phyloP scores from a whole-genome alignment of 2,888 invertebrate genomes.

The Eupithecia vulgata region DNA sequence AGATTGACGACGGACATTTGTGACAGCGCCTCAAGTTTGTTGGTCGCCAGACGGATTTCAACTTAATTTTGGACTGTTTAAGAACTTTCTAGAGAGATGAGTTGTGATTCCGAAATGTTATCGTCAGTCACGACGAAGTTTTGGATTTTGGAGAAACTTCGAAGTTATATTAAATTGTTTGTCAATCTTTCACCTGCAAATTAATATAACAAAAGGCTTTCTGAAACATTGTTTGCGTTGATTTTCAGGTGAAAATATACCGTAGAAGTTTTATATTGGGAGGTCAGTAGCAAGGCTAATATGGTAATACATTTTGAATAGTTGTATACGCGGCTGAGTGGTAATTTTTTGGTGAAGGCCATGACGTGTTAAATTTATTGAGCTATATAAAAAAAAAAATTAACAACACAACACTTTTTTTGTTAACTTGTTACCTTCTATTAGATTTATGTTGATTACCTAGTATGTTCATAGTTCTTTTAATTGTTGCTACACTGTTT shows the following conservation, averaged over 20 bases:
- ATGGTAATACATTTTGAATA: no score
- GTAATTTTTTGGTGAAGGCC: no score
- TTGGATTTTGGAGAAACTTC: background rate
- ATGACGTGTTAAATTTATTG: no score
- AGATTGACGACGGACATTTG: conserved; percentile 40
- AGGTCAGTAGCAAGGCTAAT: background rate
- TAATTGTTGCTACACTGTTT: no score
- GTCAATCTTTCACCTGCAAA: conserved; percentile 8
- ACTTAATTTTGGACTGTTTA: conserved; percentile 31
- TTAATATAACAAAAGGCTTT: background rate
- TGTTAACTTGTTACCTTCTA: no score
- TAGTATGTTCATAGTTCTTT: no score
- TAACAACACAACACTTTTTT: no score
- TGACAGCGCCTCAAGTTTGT: conserved; percentile 38
- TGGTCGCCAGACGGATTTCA: conserved; percentile 43
- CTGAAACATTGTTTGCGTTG: background rate
- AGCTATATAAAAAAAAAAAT: no score
- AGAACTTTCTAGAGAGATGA: background rate
- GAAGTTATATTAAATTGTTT: conserved; percentile 2
- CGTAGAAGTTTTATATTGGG: background rate
- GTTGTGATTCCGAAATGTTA: conserved; percentile 7
- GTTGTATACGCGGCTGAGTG: no score
- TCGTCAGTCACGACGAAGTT: background rate
- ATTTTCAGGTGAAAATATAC: background rate
- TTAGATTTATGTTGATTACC: no score